A percentile compares a stretch with the other conserved stretches of the same genome.
Conservation (phyloP, 2,113 vertebrate species). For the Nansenia antarctica region DNA sequence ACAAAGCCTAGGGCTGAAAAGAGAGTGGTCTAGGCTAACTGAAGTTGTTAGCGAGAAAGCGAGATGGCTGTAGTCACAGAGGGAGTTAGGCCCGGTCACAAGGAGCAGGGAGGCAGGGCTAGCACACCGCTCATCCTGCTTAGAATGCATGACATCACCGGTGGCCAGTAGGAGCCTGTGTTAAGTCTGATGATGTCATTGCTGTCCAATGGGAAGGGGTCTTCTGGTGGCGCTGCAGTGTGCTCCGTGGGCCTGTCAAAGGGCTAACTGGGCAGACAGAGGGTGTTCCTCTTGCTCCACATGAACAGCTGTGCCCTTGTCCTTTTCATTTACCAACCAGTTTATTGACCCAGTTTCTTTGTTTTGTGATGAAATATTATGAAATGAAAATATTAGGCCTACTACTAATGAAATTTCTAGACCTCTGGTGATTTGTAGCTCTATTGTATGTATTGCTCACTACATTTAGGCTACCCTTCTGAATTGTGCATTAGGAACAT, state of each 20-base stretch:
- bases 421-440: background rate
- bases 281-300: slow-evolving; percentile 47
- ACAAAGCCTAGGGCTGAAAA: background rate
- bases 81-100: slow-evolving; percentile 26
- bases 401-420: background rate
- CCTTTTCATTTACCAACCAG: slow-evolving; percentile 35
- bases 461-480: too few species aligned
- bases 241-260: slow-evolving; percentile 37
- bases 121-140: slow-evolving; percentile 37
- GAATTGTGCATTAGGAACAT: too few species aligned
- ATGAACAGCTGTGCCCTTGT: slow-evolving; percentile 63
- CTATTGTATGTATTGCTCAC: background rate
- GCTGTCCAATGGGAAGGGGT: slow-evolving; percentile 60
- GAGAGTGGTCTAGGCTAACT: background rate
- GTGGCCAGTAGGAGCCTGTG: slow-evolving; percentile 57
- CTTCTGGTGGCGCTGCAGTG: slow-evolving; percentile 54
- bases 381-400: too few species aligned
- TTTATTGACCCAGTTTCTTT: slow-evolving; percentile 50
- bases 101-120: slow-evolving; percentile 41
- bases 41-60: slow-evolving; percentile 4
- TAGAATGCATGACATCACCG: slow-evolving; percentile 71
- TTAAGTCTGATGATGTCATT: slow-evolving; percentile 72
- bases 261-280: slow-evolving; percentile 37
- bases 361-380: slow-evolving; percentile 5
- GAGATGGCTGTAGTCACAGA: slow-evolving; percentile 18